These are phyloP conservation scores for Malurus splendens DNA, from an alignment of 2,797 vertebrate species.

Conservation along the genomic window DNA sequence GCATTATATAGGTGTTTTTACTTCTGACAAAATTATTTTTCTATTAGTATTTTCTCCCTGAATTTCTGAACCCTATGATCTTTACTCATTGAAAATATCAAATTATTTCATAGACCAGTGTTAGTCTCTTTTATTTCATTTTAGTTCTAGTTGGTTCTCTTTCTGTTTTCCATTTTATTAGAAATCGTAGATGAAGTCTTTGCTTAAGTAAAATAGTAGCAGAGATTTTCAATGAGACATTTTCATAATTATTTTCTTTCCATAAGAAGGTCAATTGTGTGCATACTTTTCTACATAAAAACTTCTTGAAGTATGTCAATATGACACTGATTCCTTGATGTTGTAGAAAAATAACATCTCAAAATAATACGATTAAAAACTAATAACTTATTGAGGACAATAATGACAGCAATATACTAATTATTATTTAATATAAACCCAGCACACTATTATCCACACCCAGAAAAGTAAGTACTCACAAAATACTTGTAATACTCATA, in stretches of 20 bases:
- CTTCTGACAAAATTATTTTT: background rate
- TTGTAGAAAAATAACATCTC: background rate
- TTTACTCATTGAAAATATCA: background rate
- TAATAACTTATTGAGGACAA: background rate
- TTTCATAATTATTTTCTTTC: background rate
- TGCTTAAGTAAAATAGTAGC: background rate
- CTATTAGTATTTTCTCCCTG: background rate
- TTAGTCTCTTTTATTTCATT: background rate
- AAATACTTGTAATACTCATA: background rate
- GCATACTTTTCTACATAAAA: background rate
- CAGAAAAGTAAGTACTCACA: background rate
- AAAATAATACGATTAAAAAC: background rate
- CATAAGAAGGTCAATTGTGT: background rate
- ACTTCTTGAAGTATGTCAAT: background rate
- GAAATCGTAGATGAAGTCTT: background rate
- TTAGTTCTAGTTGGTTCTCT: rapidly evolving
- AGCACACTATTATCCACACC: background rate
- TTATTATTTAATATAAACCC: background rate
- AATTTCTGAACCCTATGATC: background rate
- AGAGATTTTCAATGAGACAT: background rate
- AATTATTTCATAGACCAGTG: rapidly evolving
- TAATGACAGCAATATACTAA: background rate
- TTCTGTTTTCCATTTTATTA: background rate
- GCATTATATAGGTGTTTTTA: background rate
- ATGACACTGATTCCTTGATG: background rate